Percentiles rank a stretch among this genome's conserved stretches.
Conservation (phyloP, 2,113 vertebrate genomes). For the Chaetodon auriga region DNA sequence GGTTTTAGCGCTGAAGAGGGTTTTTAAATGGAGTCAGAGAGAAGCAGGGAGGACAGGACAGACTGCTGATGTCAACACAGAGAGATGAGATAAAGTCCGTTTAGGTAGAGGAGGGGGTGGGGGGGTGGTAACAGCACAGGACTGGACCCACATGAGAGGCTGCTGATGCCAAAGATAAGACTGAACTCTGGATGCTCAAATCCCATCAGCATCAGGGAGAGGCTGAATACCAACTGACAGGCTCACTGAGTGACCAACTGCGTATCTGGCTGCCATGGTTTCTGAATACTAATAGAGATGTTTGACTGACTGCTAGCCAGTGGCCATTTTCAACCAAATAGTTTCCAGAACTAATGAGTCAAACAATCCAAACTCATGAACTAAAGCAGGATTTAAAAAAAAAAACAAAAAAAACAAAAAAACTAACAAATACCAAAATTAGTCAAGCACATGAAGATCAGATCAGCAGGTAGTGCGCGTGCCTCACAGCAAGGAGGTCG, state of each 20-base stretch:
- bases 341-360: not conserved
- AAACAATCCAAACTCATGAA: not conserved
- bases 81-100: conserved; percentile 74
- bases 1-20: conserved; percentile 62
- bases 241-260: conserved; percentile 51
- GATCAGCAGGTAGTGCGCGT: too few species aligned
- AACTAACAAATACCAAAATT: not conserved
- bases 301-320: conserved; percentile 11
- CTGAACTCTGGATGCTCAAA: conserved; percentile 61
- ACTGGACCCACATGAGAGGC: conserved; percentile 63
- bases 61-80: conserved; percentile 76
- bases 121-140: conserved; percentile 39
- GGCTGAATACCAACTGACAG: conserved; percentile 54
- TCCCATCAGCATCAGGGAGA: conserved; percentile 70
- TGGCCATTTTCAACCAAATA: not conserved
- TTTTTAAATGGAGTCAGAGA: conserved; percentile 64
- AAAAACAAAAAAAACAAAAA: too few species aligned
- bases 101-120: conserved; percentile 25
- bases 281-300: conserved; percentile 45
- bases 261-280: conserved; percentile 26
- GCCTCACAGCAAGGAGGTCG: too few species aligned
- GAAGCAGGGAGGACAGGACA: conserved; percentile 63
- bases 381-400: not conserved
- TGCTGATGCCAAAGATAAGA: conserved; percentile 76
- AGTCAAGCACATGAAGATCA: not conserved